phyloP scores from a whole-genome alignment of 35 echinoderm and acorn worm genomes.

The Diadema setosum region DNA sequence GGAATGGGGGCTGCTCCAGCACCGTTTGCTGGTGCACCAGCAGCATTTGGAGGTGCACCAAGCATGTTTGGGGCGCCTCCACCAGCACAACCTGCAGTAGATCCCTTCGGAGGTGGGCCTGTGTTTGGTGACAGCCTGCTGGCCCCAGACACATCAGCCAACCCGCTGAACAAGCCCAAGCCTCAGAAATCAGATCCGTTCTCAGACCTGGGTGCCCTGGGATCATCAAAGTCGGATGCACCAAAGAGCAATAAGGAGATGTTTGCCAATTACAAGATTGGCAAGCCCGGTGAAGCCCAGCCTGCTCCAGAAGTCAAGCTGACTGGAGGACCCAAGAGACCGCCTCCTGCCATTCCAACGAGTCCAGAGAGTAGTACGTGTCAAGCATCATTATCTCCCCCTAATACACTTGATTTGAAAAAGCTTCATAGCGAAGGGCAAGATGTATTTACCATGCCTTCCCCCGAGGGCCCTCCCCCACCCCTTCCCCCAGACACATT shows the following conservation, averaged over 20 bases:
- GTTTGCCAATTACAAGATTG: conserved; percentile 85
- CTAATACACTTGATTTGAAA: neutral
- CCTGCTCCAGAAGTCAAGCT: conserved; percentile 56
- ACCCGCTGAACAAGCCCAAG: neutral
- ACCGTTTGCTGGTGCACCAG: neutral
- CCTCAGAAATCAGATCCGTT: conserved; percentile 80
- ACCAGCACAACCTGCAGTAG: neutral
- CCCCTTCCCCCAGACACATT: conserved; percentile 3
- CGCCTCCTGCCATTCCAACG: neutral
- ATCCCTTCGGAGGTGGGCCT: conserved; percentile 1
- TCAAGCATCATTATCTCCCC: neutral
- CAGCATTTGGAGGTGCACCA: neutral
- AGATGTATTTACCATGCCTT: conserved; percentile 33
- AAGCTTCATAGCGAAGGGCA: neutral
- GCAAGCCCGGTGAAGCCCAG: conserved; percentile 76
- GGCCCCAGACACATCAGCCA: conserved; percentile 15
- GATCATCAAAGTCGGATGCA: neutral
- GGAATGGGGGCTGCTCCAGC: conserved; percentile 5
- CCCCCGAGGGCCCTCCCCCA: conserved; percentile 52
- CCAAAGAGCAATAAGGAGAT: conserved; percentile 67
- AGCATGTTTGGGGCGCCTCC: conserved; percentile 14
- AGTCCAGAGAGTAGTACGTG: neutral
- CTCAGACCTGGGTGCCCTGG: conserved; percentile 55
- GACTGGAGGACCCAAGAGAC: neutral
- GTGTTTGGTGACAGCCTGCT: conserved; percentile 46